A percentile compares a stretch with the other conserved stretches of the same genome.
These are phyloP conservation scores for Cheilinus undulatus DNA, from an alignment of 2,113 vertebrate species.

Conservation along the genomic window DNA sequence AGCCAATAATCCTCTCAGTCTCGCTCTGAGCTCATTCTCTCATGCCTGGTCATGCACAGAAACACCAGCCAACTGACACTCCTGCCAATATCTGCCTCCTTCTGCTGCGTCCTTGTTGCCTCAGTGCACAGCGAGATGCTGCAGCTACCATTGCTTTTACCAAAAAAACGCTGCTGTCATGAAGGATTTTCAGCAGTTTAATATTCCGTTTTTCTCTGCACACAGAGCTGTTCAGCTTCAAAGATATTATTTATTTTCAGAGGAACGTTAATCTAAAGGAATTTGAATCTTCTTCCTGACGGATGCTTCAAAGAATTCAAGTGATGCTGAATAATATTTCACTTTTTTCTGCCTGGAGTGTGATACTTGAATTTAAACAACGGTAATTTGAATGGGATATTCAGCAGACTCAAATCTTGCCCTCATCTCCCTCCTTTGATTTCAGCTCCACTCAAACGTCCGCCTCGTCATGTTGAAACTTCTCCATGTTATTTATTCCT, in stretches of 20 bases:
- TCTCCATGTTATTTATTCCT: neutral
- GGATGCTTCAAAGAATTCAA: too few relatives aligned
- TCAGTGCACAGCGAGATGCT: neutral
- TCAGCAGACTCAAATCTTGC: neutral
- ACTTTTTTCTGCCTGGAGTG: neutral
- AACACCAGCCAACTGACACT: slow-evolving; percentile 49
- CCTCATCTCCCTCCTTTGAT: slow-evolving; percentile 1
- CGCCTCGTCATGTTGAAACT: neutral
- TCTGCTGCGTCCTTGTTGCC: slow-evolving; percentile 12
- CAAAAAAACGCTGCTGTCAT: neutral
- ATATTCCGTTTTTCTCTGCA: neutral
- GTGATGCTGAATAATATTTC: too few relatives aligned
- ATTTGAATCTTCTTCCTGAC: too few relatives aligned
- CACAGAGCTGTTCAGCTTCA: neutral
- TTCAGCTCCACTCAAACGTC: slow-evolving; percentile 11
- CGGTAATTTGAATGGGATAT: neutral
- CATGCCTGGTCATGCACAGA: slow-evolving; percentile 76
- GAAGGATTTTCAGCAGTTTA: neutral
- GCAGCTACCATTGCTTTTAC: neutral
- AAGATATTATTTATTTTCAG: neutral
- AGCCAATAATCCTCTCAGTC: slow-evolving; percentile 71
- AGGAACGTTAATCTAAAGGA: too few relatives aligned
- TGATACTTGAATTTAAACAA: neutral
- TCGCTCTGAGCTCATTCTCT: slow-evolving; percentile 61
- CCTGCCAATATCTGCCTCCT: slow-evolving; percentile 41